Base-by-base conservation (phyloP, 2,888 invertebrate genomes). In the Ochlodes sylvanus region DNA sequence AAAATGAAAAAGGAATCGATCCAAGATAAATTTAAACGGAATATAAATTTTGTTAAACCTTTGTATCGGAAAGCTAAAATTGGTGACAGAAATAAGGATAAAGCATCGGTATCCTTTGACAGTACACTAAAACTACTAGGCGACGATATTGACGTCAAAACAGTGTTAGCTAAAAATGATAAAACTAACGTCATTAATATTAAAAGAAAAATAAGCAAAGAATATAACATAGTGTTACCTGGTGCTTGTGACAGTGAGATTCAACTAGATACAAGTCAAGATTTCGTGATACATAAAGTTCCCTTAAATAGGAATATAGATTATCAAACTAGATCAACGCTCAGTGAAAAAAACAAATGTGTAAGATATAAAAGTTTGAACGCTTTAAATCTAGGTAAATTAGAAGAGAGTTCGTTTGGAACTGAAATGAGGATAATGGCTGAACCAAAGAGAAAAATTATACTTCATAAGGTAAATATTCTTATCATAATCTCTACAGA, bases 1-100 rank as follows among this genome's bases (percentile, higher is more conserved):
- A 69, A 65, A 74, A 73, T 69, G 72, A 76, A 77, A 75, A 71
- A 71, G 68, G 75, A 71, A 65, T 70, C 70, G 41, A 68, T 71
- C 17, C 79, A 79, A 58, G 79, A 84, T 57, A 89, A 86, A 76
- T 91, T 91, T 42, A 84, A 81, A 73, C 82, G 77, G 14, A 85
- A 86, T 55, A 72, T 81, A 12, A 76, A 77, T 70, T 84, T 88
- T 47, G 92, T 92, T 0, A 86, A 83, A 82, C 92, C 92, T 7
- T 80, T 92, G 54, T 92, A 92, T 67, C 83, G 77, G 70, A 89
- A 86, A 78, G 70, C 83, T 1, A 85, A 77, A 70, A 71, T 73
- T 27, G 65, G 72, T 44, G 70, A 72, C 14, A 69, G 69, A 56
- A 79, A 79, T 56, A 80, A 81, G 71, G 72, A 79, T 47, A 77